Conservation (phyloP, 2,888 invertebrate genomes). For the Clostera curtula region DNA sequence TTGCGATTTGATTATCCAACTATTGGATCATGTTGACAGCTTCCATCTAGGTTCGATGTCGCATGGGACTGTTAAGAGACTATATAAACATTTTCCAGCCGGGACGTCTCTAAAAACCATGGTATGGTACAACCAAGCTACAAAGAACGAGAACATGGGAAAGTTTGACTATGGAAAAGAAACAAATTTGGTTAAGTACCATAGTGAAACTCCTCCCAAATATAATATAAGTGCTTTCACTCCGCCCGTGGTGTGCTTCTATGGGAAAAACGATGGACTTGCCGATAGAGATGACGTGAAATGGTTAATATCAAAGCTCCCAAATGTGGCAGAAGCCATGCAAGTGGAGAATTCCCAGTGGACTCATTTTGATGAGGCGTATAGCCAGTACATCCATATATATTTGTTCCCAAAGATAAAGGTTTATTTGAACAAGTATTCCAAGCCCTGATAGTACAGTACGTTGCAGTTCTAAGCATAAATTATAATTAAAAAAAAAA, state of each 20-base stretch:
- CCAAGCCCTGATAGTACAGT: too few relatives aligned
- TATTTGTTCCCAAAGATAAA: conserved; percentile 47
- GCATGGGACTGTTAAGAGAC: conserved; percentile 27
- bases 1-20: too few relatives aligned
- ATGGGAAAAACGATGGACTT: conserved; percentile 70
- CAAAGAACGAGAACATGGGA: conserved; percentile 28
- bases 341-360: conserved; percentile 66
- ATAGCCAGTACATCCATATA: conserved; percentile 28
- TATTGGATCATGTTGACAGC: conserved; percentile 28
- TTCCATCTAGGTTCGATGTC: conserved; percentile 42
- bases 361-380: conserved; percentile 38
- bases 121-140: conserved; percentile 46
- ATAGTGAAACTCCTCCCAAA: conserved; percentile 33
- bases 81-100: conserved; percentile 43
- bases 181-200: conserved; percentile 38
- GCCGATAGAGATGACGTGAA: conserved; percentile 74
- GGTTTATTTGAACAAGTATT: conserved; percentile 43
- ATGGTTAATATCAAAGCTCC: conserved; percentile 66
- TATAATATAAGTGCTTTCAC: conserved; percentile 36
- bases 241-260: conserved; percentile 40
- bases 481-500: too few relatives aligned
- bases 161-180: conserved; percentile 47
- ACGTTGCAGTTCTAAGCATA: too few relatives aligned
- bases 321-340: conserved; percentile 70
- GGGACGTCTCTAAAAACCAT: conserved; percentile 30